phyloP scores from a whole-genome alignment of 1,140 invertebrate genomes.

The Nasonia vitripennis region DNA sequence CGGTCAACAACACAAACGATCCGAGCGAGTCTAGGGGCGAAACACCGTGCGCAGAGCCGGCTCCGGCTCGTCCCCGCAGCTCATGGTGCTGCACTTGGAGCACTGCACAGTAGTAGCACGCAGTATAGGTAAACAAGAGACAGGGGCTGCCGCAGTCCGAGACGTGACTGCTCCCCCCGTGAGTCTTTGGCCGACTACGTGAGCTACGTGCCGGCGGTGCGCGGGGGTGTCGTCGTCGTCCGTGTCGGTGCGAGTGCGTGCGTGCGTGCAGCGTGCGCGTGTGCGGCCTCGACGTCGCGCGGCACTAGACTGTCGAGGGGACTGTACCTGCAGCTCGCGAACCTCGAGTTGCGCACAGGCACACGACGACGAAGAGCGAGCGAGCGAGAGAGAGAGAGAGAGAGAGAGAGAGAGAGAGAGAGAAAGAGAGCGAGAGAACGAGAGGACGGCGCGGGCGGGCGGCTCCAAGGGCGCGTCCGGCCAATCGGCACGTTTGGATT shows the following conservation, averaged over 20 bases:
- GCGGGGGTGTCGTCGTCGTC: background rate
- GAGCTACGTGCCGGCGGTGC: background rate
- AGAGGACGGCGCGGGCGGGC: conserved; percentile 28
- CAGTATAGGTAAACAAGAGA: conserved; percentile 22
- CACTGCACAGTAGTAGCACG: background rate
- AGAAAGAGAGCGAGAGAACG: background rate
- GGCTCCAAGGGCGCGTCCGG: conserved; percentile 42
- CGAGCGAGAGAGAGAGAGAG: background rate
- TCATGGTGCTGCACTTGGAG: background rate
- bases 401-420: background rate
- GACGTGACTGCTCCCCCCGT: conserved; percentile 49
- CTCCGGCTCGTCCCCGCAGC: background rate
- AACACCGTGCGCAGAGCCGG: background rate
- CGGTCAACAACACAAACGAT: no score
- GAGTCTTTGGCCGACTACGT: conserved; percentile 11
- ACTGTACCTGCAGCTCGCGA: conserved; percentile 59
- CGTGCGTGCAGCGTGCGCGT: background rate
- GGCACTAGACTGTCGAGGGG: conserved; percentile 58
- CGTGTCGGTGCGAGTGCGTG: conserved; percentile 24
- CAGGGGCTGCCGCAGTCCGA: conserved; percentile 34
- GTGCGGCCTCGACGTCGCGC: conserved; percentile 48
- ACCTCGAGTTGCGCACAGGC: conserved; percentile 50
- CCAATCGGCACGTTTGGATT: conserved; percentile 40
- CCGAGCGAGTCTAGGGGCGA: background rate
- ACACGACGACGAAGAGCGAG: background rate